These are phyloP conservation scores for Ptychobarbus kaznakovi DNA, from an alignment of 2,797 vertebrate species.

Conservation along the genomic window DNA sequence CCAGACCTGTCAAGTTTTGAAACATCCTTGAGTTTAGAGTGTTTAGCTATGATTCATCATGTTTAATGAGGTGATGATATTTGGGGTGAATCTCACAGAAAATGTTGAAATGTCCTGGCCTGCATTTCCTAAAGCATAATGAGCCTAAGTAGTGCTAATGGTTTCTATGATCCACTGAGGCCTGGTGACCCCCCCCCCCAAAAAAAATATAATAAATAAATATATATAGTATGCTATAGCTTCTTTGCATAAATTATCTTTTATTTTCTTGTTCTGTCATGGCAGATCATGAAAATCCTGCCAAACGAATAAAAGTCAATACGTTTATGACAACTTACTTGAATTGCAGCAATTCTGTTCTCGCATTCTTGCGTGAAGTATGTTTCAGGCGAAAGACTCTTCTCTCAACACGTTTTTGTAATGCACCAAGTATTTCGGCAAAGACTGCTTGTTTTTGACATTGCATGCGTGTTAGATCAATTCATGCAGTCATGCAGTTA, in stretches of 20 bases:
- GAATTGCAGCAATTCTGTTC: not conserved
- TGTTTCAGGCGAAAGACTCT: not conserved
- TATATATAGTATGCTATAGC: not conserved
- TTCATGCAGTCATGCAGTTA: not conserved
- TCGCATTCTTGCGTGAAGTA: not conserved
- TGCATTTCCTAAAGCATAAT: not conserved
- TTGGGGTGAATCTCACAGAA: not conserved
- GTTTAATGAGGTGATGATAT: not conserved
- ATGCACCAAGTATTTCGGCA: not conserved
- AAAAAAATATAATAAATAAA: too few species aligned
- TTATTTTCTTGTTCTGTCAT: not conserved
- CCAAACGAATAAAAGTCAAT: not conserved
- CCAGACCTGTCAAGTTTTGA: not conserved
- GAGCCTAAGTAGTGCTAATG: not conserved
- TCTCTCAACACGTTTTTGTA: not conserved
- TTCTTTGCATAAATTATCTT: not conserved
- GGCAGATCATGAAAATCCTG: not conserved
- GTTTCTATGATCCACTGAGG: not conserved
- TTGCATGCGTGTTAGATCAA: not conserved
- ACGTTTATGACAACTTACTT: not conserved
- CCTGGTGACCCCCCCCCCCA: not conserved
- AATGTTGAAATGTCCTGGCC: not conserved
- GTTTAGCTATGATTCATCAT: slow-evolving; percentile 1
- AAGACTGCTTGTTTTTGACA: not conserved
- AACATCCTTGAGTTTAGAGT: not conserved